phyloP scores from a whole-genome alignment of 2,113 vertebrate species.

The Anolis sagrei region DNA sequence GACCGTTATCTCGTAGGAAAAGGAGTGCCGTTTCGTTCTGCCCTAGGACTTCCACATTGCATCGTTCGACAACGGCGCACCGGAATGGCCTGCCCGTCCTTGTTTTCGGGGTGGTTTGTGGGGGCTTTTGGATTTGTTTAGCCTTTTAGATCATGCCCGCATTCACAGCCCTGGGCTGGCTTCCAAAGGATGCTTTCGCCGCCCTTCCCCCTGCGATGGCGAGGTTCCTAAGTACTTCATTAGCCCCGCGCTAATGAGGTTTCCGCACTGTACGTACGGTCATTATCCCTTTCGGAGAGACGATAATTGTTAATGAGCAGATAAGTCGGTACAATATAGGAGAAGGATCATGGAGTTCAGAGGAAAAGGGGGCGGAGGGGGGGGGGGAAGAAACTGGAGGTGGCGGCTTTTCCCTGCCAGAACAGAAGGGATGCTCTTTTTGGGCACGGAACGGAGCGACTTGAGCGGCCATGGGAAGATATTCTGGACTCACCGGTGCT shows the following conservation, averaged over 20 bases:
- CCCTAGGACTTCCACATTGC: no score
- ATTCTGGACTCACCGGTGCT: background rate
- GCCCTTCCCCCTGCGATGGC: background rate
- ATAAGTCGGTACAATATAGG: rapidly evolving
- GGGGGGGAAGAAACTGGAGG: background rate
- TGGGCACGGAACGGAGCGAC: no score
- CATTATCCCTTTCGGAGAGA: background rate
- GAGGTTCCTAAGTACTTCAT: conserved; percentile 26
- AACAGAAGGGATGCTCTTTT: background rate
- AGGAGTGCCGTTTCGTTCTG: no score
- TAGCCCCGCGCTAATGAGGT: conserved; percentile 8
- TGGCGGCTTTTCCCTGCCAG: background rate
- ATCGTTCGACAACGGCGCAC: no score
- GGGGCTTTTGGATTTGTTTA: no score
- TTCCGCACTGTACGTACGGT: background rate
- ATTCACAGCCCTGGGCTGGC: background rate
- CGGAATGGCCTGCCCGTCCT: no score
- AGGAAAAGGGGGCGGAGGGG: no score
- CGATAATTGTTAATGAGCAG: background rate
- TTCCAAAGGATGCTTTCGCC: background rate
- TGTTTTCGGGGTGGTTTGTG: background rate
- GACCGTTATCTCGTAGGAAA: no score
- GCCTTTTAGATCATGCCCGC: background rate
- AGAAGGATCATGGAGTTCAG: background rate
- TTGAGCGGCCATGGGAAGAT: background rate